These are phyloP conservation scores for Willowsia nigromaculata DNA, from an alignment of 2,888 invertebrate species.

Conservation along the genomic window DNA sequence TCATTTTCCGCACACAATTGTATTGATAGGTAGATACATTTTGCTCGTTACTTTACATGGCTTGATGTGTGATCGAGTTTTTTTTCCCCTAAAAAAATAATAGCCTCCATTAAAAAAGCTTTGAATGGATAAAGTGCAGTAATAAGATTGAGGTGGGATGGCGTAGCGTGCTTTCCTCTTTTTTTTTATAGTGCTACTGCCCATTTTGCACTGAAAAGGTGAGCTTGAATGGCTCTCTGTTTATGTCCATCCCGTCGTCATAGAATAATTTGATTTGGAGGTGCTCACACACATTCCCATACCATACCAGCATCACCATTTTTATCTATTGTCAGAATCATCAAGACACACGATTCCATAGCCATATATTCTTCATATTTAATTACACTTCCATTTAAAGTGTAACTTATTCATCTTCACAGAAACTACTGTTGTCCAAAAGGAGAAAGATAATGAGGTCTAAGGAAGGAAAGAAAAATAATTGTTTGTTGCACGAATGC, in stretches of 20 bases:
- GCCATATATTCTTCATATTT: slow-evolving; percentile 50
- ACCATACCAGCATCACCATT: no score
- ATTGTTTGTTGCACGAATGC: slow-evolving; percentile 21
- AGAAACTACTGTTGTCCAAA: slow-evolving; percentile 10
- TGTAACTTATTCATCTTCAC: slow-evolving; percentile 24
- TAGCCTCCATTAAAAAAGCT: slow-evolving; percentile 38
- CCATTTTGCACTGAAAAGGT: slow-evolving; percentile 37
- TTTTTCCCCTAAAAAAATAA: slow-evolving; percentile 26
- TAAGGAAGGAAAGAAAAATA: background rate
- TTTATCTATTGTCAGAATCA: slow-evolving; percentile 25
- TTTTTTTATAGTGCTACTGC: slow-evolving; percentile 13
- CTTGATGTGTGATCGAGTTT: background rate
- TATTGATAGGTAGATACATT: background rate
- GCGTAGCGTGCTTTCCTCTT: slow-evolving; percentile 19
- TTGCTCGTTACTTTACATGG: slow-evolving; percentile 28
- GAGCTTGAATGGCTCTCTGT: slow-evolving; percentile 14
- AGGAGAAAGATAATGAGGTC: slow-evolving; percentile 34
- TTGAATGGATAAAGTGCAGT: slow-evolving; percentile 24
- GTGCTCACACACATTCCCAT: slow-evolving; percentile 22
- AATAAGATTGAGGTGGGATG: slow-evolving; percentile 32
- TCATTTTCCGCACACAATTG: slow-evolving; percentile 37
- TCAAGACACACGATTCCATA: slow-evolving; percentile 5
- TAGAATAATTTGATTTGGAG: slow-evolving; percentile 25
- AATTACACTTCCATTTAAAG: slow-evolving; percentile 67
- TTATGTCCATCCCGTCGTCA: slow-evolving; percentile 44